phyloP scores from a whole-genome alignment of 2,113 vertebrate genomes.

The Trichomycterus rosablanca region DNA sequence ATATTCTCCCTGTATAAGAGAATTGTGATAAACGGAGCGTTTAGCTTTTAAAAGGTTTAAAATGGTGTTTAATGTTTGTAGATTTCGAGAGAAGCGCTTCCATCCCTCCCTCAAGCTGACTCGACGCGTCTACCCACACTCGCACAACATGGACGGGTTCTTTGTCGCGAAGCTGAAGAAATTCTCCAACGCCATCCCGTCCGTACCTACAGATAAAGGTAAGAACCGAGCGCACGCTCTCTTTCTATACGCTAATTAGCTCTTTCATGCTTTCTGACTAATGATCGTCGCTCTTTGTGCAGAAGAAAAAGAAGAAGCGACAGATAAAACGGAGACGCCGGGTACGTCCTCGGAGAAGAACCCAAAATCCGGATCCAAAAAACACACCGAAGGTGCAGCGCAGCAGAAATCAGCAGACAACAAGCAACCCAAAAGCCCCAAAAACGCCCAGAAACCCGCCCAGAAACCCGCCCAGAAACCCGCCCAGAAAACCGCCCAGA shows the following conservation, averaged over 20 bases:
- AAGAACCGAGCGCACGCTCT: neutral
- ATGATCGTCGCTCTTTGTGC: constrained; percentile 1
- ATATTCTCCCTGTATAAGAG: neutral
- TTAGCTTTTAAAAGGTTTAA: neutral
- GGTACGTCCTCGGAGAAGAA: constrained; percentile 41
- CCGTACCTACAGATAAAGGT: constrained; percentile 59
- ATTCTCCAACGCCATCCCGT: constrained; percentile 84
- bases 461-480: neutral
- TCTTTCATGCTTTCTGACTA: neutral
- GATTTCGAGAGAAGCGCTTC: constrained; percentile 86
- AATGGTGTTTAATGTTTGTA: constrained; percentile 35
- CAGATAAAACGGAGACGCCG: constrained; percentile 25
- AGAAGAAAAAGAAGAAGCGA: constrained; percentile 45
- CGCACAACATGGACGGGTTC: constrained; percentile 97
- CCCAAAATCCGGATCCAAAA: constrained; percentile 35
- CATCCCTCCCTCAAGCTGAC: constrained; percentile 81
- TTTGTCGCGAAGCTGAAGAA: constrained; percentile 96
- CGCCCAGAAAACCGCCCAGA: too few relatives aligned
- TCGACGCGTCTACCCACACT: constrained; percentile 90
- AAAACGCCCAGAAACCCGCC: too few relatives aligned
- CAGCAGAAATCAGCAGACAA: constrained; percentile 13
- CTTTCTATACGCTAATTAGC: neutral
- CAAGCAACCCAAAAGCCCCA: constrained; percentile 2
- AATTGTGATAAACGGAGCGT: neutral
- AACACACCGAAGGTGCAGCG: neutral